Evolutionary conservation across 2,888 invertebrate genomes (phyloP), one percentile per base, ranked within the genome.

Genomic region (Leptopterna dolabrata): DNA sequence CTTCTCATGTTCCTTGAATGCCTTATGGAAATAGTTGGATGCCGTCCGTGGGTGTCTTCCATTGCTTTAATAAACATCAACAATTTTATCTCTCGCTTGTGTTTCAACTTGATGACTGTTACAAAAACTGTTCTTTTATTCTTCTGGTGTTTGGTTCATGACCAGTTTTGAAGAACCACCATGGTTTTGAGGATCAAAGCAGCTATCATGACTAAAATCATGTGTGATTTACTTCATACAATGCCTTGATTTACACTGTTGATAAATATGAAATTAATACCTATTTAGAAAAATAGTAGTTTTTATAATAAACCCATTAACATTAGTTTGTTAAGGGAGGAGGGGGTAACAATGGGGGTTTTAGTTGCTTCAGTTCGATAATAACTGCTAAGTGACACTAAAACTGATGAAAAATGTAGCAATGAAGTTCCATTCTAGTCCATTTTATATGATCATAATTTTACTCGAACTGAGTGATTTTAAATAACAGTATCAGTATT

Each of bases 401-500:
- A 63, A 63, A 11, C 63, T 63, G 51, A 19, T n/a, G 63, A 63
- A 63, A 24, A 63, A 63, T 24, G 24, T 24, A 63, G 24, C 24
- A 27, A 63, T 63, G 63, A 63, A 41, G 1, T 41, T 83, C 70
- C 70, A 70, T 83, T 83, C 83, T 83, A 83, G 83, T 83, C 83
- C 19, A 70, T 55, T 82, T 63, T 27, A 51, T 63, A 51, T 63
- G 82, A 83, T 70, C 83, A 83, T 83, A 43, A 41, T 83, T 63
- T 36, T 55, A 30, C 63, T 29, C 19, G 0, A 36, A n/a, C 27
- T 81, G 55, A 51, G 51, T 81, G 14, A 70, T 81, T 63, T 83
- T 63, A 41, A 55, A 29, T 70, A 70, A 55, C 83, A 83, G 63
- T 51, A 55, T 83, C 83, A 83, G 83, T 83, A 83, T 83, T 83